Evolutionary conservation across 1,140 invertebrate genomes (phyloP).

Genomic region (Drosophila tsacasi): DNA sequence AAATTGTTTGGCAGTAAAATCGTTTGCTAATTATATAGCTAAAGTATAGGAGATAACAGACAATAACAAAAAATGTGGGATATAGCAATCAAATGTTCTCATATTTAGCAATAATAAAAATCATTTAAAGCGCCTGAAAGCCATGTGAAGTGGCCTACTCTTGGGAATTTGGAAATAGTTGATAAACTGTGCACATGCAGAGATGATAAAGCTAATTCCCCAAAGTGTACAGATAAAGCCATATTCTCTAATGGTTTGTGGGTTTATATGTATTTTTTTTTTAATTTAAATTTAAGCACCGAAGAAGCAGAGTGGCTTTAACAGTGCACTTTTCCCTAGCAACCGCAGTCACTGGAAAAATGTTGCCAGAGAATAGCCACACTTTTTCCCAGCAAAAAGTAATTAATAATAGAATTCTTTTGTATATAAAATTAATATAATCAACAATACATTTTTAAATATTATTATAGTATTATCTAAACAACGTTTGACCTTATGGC

Average conservation of each 20-base stretch:
- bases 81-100: neutral
- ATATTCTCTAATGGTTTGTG: slow-evolving; percentile 11
- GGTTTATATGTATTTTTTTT: neutral
- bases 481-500: neutral
- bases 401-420: neutral
- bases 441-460: neutral
- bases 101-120: slow-evolving; percentile 16
- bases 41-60: neutral
- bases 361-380: neutral
- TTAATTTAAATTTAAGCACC: neutral
- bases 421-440: neutral
- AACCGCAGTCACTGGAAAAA: neutral
- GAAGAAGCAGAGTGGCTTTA: no score
- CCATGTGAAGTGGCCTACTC: slow-evolving; percentile 9
- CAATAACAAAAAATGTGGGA: neutral
- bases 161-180: slow-evolving; percentile 11
- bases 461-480: neutral
- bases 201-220: slow-evolving; percentile 1
- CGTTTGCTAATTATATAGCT: slow-evolving; percentile 25
- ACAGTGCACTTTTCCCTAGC: slow-evolving; percentile 14
- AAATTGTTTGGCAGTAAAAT: slow-evolving; percentile 27
- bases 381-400: neutral
- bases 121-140: neutral
- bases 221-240: slow-evolving; percentile 6
- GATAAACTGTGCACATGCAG: slow-evolving; percentile 11